Conservation (phyloP, 37 sponge, comb jelly and placozoan genomes). For the Agelas oroides region DNA sequence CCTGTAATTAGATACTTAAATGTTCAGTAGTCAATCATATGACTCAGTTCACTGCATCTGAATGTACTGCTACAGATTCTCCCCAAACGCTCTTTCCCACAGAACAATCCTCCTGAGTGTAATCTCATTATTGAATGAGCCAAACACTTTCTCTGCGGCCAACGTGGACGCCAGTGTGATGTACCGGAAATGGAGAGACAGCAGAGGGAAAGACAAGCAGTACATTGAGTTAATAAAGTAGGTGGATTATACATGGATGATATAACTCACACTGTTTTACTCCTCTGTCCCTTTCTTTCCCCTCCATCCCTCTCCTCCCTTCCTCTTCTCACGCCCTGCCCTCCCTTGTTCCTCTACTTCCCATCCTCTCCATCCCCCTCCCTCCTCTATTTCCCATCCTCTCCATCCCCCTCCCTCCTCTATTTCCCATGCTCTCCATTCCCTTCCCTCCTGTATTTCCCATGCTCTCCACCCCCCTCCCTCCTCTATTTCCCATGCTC, state of each 20-base stretch:
- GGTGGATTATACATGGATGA: background rate
- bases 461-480: background rate
- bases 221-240: conserved; percentile 87
- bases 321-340: background rate
- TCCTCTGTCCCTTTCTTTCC: no score
- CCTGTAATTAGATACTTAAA: no score
- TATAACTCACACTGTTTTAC: no score
- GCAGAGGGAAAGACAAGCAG: conserved; percentile 87
- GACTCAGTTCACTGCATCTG: no score
- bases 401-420: background rate
- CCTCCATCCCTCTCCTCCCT: no score
- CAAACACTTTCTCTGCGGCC: conserved; percentile 98
- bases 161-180: conserved; percentile 99
- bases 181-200: conserved; percentile 93
- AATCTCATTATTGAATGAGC: conserved; percentile 94
- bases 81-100: conserved; percentile 1
- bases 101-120: conserved; percentile 97
- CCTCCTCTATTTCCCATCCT: no score
- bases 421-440: background rate
- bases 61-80: no score
- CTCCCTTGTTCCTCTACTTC: no score
- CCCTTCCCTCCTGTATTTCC: background rate
- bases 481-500: conserved; percentile 7
- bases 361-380: no score
- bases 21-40: no score